Evolutionary conservation across 2,113 vertebrate genomes (phyloP), one percentile per base, ranked within the genome.

Genomic region (Mola mola): DNA sequence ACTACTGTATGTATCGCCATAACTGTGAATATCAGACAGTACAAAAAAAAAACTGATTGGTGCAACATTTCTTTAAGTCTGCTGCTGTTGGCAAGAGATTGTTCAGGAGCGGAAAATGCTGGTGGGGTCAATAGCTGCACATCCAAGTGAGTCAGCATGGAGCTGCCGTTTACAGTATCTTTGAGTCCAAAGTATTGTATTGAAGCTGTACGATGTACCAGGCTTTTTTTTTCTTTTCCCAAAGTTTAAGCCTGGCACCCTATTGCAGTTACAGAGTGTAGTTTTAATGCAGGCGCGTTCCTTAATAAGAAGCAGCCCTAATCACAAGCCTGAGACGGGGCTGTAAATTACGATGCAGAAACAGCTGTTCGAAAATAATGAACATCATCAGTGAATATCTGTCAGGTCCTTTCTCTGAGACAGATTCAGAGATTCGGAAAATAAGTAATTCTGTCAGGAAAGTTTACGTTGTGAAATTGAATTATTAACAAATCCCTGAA

Each of bases 261-360:
- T 28, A 0, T n/a, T 26, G 16, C 21, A 28, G 11, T 48, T 34
- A 25, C 11, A 42, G 7, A 26, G 5, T 38, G 11, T 51, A 17
- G 6, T 34, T 25, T 34, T 6, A 42, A 17, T 48, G 52, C 41
- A 37, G 4, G 15, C 8, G 6, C 20, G 13, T 15, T 17, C 50
- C n/a, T 52, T 28, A 20, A 17, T 4, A 52, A 24, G 24, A 53
- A 46, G 15, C 33, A 48, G 17, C 15, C 8, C 2, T 29, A 22
- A 16, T 15, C 11, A 6, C 25, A 26, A 26, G 17, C 15, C 21
- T 26, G 16, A 9, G 16, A 10, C 33, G 1, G 34, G 40, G 9
- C 31, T 21, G 5, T 29, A 69, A 28, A 55, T 47, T 22, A 31
- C 22, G 17, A 47, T 37, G 25, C 47, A 33, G 53, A 34, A 65